Conservation (phyloP, 2,797 vertebrate species). For the Tapera naevia region DNA sequence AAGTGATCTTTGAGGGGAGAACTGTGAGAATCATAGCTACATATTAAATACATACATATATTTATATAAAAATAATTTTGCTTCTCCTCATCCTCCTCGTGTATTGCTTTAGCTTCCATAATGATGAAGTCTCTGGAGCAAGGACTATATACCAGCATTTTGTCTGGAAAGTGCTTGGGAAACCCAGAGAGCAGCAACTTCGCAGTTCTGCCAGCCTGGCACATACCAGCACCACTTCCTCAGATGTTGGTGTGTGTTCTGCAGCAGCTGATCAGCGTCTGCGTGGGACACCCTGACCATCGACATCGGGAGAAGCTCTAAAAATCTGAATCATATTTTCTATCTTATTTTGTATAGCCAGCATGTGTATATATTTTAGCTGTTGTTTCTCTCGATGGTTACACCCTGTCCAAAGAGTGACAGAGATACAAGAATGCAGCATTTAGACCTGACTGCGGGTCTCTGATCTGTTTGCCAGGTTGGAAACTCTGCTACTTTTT, state of each 20-base stretch:
- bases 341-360: neutral
- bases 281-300: accelerated
- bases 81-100: neutral
- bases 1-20: neutral
- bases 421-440: neutral
- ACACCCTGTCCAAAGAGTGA: neutral
- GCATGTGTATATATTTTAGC: neutral
- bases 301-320: neutral
- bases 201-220: accelerated
- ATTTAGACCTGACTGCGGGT: neutral
- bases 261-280: neutral
- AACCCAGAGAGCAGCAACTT: neutral
- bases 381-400: neutral
- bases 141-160: neutral
- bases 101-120: neutral
- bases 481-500: neutral
- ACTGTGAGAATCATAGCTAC: neutral
- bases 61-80: neutral
- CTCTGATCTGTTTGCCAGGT: neutral
- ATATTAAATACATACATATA: neutral
- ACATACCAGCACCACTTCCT: neutral
- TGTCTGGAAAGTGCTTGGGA: neutral
- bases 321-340: neutral
- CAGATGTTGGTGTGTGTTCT: neutral
- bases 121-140: neutral